Evolutionary conservation across 2,888 invertebrate species (phyloP).

Genomic region (Lycaena phlaeas): DNA sequence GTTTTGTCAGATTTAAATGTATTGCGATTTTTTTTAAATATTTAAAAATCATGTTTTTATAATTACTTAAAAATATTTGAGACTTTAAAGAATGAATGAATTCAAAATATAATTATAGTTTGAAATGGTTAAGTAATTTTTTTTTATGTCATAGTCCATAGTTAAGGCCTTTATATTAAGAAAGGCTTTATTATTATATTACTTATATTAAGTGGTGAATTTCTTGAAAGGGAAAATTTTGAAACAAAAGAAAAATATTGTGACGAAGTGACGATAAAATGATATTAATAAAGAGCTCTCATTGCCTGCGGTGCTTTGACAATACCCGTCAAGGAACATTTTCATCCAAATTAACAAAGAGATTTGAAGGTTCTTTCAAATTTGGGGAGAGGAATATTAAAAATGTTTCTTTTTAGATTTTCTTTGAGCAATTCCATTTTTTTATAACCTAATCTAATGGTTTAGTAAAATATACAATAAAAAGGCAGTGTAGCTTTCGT

Average conservation of each 20-base stretch:
- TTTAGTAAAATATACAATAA: neutral
- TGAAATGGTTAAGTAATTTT: too few relatives aligned
- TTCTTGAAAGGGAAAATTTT: neutral
- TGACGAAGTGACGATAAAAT: neutral
- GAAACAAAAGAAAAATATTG: slow-evolving; percentile 2
- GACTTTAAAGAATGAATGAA: too few relatives aligned
- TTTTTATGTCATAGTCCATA: too few relatives aligned
- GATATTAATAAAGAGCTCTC: slow-evolving; percentile 2
- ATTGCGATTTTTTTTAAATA: too few relatives aligned
- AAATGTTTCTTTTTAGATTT: neutral
- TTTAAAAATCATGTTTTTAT: too few relatives aligned
- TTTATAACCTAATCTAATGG: neutral
- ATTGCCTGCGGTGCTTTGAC: neutral
- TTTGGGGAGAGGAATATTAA: neutral
- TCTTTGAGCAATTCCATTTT: neutral
- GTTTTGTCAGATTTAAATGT: too few relatives aligned
- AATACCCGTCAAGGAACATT: slow-evolving; percentile 4
- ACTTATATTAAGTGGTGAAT: neutral
- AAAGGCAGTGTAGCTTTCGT: too few relatives aligned
- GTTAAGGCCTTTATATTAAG: too few relatives aligned
- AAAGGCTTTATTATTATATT: neutral
- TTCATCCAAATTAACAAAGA: slow-evolving; percentile 5
- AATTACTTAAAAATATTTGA: too few relatives aligned
- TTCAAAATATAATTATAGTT: too few relatives aligned
- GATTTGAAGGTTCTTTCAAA: slow-evolving; percentile 1